Evolutionary conservation across 2,888 invertebrate species (phyloP).

Genomic region (Strigamia transsilvanica): DNA sequence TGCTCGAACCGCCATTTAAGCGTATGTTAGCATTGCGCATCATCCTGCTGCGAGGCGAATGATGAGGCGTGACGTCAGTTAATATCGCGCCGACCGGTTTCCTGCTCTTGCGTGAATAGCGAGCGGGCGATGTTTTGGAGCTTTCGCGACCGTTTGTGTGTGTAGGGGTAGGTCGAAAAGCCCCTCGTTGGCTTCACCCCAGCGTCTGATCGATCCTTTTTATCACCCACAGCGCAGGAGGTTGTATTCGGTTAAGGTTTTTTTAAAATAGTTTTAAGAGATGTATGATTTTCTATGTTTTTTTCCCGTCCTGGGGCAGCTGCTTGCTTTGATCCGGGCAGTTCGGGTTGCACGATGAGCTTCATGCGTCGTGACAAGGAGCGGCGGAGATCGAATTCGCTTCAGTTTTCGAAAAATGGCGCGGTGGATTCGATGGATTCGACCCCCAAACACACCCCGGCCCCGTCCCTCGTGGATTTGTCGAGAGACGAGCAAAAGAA

Average conservation of each 20-base stretch:
- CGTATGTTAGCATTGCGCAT: background rate
- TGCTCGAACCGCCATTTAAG: background rate
- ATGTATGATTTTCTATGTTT: background rate
- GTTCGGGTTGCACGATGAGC: constrained; percentile 5
- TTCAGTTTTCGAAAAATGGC: background rate
- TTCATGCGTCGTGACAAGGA: constrained; percentile 38
- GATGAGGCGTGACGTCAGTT: background rate
- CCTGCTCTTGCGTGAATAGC: background rate
- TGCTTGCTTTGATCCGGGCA: background rate
- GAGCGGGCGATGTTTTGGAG: background rate
- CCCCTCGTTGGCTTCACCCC: constrained; percentile 2
- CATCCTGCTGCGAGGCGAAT: constrained; percentile 17
- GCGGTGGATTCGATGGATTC: background rate
- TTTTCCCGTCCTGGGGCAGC: constrained; percentile 19
- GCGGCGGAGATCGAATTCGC: constrained; percentile 27
- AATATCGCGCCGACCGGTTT: constrained; percentile 7
- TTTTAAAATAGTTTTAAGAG: background rate
- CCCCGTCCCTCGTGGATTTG: background rate
- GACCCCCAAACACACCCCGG: constrained; percentile 1
- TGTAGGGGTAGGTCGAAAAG: background rate
- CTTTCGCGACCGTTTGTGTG: background rate
- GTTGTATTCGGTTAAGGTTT: background rate
- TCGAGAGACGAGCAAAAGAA: constrained; percentile 41
- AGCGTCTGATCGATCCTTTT: background rate
- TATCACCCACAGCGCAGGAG: background rate